Conservation (phyloP, 2,888 invertebrate species). For the Hyppa rectilinea region DNA sequence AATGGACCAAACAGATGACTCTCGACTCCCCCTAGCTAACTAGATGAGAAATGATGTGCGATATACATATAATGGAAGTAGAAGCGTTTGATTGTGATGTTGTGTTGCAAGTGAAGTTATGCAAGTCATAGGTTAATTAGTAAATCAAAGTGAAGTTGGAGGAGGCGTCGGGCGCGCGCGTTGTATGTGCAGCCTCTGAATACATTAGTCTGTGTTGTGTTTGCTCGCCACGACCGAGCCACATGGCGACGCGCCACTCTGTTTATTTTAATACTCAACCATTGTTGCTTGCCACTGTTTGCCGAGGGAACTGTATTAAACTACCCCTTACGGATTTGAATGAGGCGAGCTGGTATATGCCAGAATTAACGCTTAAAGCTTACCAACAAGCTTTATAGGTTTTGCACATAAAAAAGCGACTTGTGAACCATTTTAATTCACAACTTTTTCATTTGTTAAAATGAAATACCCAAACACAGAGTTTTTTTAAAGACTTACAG, state of each 20-base stretch:
- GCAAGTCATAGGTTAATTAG: constrained; percentile 73
- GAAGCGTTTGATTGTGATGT: constrained; percentile 60
- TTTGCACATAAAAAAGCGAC: constrained; percentile 6
- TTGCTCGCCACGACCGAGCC: constrained; percentile 82
- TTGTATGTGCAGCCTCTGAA: constrained; percentile 80
- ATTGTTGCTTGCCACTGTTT: constrained; percentile 87
- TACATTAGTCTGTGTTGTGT: constrained; percentile 86
- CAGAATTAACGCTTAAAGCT: constrained; percentile 63
- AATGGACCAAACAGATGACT: constrained; percentile 72
- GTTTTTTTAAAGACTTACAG: no score
- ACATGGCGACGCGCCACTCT: constrained; percentile 87
- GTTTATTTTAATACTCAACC: constrained; percentile 90
- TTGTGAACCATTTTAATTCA: not conserved
- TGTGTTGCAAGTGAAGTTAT: constrained; percentile 62
- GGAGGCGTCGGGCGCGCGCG: constrained; percentile 63
- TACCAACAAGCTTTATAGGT: constrained; percentile 17
- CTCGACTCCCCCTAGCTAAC: constrained; percentile 75
- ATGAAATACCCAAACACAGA: no score
- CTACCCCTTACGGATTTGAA: constrained; percentile 83
- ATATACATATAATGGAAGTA: constrained; percentile 37
- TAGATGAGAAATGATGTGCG: constrained; percentile 73
- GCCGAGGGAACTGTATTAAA: constrained; percentile 83
- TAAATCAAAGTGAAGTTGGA: constrained; percentile 75
- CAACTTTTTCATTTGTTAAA: no score
- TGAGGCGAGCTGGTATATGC: constrained; percentile 67